Conservation (phyloP, 2,888 invertebrate genomes). For the Metopia argyrocephala region DNA sequence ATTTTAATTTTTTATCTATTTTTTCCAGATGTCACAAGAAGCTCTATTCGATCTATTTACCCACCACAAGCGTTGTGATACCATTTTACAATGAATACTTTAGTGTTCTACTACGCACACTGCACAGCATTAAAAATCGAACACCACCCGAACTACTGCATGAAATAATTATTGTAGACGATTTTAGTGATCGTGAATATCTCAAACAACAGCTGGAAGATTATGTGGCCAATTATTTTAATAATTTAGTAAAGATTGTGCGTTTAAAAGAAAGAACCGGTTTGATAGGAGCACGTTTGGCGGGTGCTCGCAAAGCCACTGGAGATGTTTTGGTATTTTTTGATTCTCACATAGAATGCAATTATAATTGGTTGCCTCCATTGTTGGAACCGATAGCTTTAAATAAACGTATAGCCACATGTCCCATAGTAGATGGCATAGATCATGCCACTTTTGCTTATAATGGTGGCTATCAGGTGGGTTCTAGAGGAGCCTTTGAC, state of each 20-base stretch:
- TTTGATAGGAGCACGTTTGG: constrained; percentile 89
- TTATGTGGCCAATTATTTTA: constrained; percentile 83
- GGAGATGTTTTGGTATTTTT: constrained; percentile 91
- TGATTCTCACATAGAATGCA: constrained; percentile 94
- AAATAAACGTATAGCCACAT: constrained; percentile 91
- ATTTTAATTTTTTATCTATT: background rate
- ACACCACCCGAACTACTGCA: constrained; percentile 89
- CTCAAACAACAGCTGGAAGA: constrained; percentile 85
- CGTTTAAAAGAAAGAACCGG: constrained; percentile 87
- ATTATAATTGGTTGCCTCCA: constrained; percentile 83
- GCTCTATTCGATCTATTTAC: constrained; percentile 75
- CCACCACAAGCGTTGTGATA: constrained; percentile 90
- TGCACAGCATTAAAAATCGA: constrained; percentile 88
- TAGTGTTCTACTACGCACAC: constrained; percentile 88
- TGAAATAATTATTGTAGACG: constrained; percentile 93
- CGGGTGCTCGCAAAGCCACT: constrained; percentile 87
- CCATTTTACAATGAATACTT: constrained; percentile 96
- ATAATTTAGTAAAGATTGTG: constrained; percentile 83
- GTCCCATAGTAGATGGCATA: constrained; percentile 86
- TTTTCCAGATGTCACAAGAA: constrained; percentile 66
- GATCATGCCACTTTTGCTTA: constrained; percentile 73
- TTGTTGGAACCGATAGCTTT: constrained; percentile 92
- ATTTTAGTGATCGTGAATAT: constrained; percentile 87
- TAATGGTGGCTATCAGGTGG: constrained; percentile 50
- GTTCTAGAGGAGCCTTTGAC: constrained; percentile 63